Conservation (phyloP, 2,113 vertebrate genomes). For the Anhinga rufa region DNA sequence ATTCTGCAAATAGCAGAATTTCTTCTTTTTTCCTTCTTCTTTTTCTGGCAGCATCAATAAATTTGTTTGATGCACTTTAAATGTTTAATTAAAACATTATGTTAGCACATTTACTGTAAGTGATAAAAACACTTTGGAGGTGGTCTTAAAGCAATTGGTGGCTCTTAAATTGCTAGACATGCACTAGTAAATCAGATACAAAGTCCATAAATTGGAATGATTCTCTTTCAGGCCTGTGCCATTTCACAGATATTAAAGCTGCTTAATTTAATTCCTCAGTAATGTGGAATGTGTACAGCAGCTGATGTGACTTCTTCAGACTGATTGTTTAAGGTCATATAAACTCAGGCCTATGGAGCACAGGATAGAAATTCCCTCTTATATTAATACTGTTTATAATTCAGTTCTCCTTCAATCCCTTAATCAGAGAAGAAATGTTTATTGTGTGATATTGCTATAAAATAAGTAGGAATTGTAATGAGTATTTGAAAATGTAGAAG, state of each 20-base stretch:
- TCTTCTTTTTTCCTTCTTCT: neutral
- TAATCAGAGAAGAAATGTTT: slow-evolving; percentile 6
- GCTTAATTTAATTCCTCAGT: slow-evolving; percentile 39
- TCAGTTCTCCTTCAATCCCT: slow-evolving; percentile 13
- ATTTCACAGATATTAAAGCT: slow-evolving; percentile 48
- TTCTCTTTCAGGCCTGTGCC: slow-evolving; percentile 34
- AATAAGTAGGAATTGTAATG: slow-evolving; percentile 30
- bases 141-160: slow-evolving; percentile 53
- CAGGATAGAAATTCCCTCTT: slow-evolving; percentile 1
- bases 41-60: slow-evolving; percentile 42
- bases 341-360: neutral
- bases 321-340: slow-evolving; percentile 43
- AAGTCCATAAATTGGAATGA: slow-evolving; percentile 31
- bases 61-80: slow-evolving; percentile 68
- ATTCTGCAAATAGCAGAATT: slow-evolving; percentile 40
- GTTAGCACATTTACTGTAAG: slow-evolving; percentile 61
- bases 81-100: slow-evolving; percentile 73
- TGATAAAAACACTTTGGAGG: slow-evolving; percentile 58
- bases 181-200: slow-evolving; percentile 51
- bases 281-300: slow-evolving; percentile 45
- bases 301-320: slow-evolving; percentile 52
- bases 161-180: slow-evolving; percentile 22
- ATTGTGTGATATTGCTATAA: neutral
- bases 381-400: slow-evolving; percentile 38
- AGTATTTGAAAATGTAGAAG: slow-evolving; percentile 3